Evolutionary conservation across 2,888 invertebrate species (phyloP).

Genomic region (Pedicia rivosa): DNA sequence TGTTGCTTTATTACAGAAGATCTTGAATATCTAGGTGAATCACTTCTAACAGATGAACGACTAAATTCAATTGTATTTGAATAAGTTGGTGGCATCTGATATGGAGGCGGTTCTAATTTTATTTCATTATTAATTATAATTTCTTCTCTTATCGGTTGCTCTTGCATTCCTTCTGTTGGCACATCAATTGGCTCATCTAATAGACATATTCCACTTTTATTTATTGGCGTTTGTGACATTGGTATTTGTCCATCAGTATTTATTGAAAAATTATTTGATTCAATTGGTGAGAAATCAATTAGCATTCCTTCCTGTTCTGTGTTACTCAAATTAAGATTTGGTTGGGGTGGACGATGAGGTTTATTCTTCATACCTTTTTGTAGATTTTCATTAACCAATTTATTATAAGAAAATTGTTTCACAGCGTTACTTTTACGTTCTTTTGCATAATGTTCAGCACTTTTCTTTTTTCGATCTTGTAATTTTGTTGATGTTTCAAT

Average conservation of each 20-base stretch:
- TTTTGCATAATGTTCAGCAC: constrained; percentile 23
- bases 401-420: constrained; percentile 71
- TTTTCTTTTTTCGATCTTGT: constrained; percentile 30
- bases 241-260: not conserved
- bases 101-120: constrained; percentile 31
- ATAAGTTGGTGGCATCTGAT: constrained; percentile 38
- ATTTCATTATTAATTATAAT: constrained; percentile 9
- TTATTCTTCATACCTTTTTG: constrained; percentile 19
- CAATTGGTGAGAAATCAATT: constrained; percentile 55
- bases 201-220: constrained; percentile 34
- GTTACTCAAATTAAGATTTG: constrained; percentile 14
- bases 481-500: constrained; percentile 2
- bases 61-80: constrained; percentile 32
- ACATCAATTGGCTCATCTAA: constrained; percentile 61
- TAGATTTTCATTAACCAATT: constrained; percentile 53
- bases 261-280: constrained; percentile 19
- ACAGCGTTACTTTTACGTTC: constrained; percentile 28
- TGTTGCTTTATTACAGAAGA: not conserved
- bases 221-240: constrained; percentile 10
- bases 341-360: constrained; percentile 31
- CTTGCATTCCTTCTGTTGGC: constrained; percentile 28
- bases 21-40: constrained; percentile 6
- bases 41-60: too few relatives aligned
- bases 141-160: constrained; percentile 12
- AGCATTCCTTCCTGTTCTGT: constrained; percentile 44